Conservation (phyloP, 2,113 vertebrate genomes). For the Percina caprodes region DNA sequence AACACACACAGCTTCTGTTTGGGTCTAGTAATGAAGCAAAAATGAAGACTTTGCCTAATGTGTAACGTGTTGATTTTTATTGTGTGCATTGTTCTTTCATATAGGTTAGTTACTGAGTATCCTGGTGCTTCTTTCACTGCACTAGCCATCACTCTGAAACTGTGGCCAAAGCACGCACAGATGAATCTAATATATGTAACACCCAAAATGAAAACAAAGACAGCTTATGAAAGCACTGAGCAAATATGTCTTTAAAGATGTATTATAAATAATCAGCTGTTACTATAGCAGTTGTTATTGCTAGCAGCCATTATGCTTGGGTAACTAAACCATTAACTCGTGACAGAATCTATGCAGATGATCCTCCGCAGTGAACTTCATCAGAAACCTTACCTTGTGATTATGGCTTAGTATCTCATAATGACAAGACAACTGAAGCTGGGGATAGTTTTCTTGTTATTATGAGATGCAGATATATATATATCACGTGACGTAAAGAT, state of each 20-base stretch:
- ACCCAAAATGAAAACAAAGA: background rate
- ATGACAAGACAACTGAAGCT: background rate
- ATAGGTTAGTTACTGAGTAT: background rate
- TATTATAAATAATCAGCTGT: slow-evolving; percentile 26
- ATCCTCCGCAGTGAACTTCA: background rate
- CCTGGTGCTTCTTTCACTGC: background rate
- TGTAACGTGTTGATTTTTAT: background rate
- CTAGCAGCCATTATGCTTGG: background rate
- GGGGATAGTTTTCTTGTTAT: background rate
- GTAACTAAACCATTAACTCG: background rate
- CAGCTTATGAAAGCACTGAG: background rate
- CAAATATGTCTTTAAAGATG: slow-evolving; percentile 10
- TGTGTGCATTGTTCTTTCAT: background rate
- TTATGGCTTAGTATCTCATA: background rate
- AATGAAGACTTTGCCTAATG: no score
- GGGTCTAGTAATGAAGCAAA: no score
- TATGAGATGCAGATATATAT: background rate
- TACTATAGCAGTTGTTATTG: slow-evolving; percentile 19
- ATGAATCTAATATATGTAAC: slow-evolving; percentile 17
- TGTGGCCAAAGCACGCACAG: background rate
- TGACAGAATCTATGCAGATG: background rate
- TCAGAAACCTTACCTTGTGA: background rate
- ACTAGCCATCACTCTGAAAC: background rate
- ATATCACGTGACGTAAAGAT: background rate
- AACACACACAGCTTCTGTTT: no score